phyloP scores from a whole-genome alignment of 1,140 invertebrate genomes.

The Drosophila ironensis region DNA sequence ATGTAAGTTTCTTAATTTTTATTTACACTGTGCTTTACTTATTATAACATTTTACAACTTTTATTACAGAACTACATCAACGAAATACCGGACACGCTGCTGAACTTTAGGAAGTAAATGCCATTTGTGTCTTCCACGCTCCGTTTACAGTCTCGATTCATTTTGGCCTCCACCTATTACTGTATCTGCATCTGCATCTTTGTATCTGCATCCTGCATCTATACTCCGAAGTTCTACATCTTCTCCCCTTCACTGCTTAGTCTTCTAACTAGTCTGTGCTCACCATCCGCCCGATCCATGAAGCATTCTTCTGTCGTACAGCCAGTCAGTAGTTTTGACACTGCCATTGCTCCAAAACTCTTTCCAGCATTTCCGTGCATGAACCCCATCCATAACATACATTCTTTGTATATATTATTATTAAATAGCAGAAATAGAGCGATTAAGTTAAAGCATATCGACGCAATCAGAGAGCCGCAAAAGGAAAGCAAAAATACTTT shows the following conservation, averaged over 20 bases:
- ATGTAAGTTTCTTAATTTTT: constrained; percentile 83
- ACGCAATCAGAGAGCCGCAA: constrained; percentile 16
- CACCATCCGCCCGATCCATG: constrained; percentile 23
- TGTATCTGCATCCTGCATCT: constrained; percentile 12
- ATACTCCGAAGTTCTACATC: constrained; percentile 8
- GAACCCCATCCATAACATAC: constrained; percentile 40
- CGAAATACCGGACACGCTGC: constrained; percentile 79
- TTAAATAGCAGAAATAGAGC: constrained; percentile 75
- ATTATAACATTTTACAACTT: not conserved
- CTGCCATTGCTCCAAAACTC: constrained; percentile 49
- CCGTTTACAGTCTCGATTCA: constrained; percentile 33
- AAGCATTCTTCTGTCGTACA: constrained; percentile 30
- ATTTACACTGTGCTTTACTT: no score
- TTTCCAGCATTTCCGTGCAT: constrained; percentile 60
- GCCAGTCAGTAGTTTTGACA: constrained; percentile 60
- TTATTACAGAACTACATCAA: constrained; percentile 77
- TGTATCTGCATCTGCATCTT: not conserved
- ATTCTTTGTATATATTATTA: constrained; percentile 80
- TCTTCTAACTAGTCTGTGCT: constrained; percentile 59
- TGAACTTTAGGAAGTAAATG: constrained; percentile 76
- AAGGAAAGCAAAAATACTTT: constrained; percentile 30
- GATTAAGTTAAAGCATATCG: constrained; percentile 58
- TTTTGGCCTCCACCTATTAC: constrained; percentile 1
- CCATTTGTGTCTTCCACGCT: constrained; percentile 33
- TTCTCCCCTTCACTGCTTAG: constrained; percentile 28